These are phyloP conservation scores for Hucho hucho DNA, from an alignment of 2,113 vertebrate genomes.

Conservation along the genomic window DNA sequence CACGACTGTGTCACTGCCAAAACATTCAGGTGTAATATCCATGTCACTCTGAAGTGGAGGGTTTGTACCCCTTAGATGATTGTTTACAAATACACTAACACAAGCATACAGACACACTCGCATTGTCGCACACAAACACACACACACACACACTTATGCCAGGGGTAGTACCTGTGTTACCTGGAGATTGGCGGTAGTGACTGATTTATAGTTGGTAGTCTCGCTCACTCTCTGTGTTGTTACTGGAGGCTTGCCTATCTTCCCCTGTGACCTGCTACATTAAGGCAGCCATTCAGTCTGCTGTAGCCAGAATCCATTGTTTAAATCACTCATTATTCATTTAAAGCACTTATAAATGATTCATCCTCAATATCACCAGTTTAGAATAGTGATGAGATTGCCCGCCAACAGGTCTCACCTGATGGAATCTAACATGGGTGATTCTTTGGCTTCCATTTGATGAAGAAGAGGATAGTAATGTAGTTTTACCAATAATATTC, in stretches of 20 bases:
- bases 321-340: constrained; percentile 67
- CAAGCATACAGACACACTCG: no score
- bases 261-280: constrained; percentile 73
- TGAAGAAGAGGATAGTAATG: background rate
- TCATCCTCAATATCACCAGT: background rate
- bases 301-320: constrained; percentile 53
- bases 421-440: background rate
- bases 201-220: constrained; percentile 72
- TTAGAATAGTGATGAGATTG: background rate
- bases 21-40: constrained; percentile 72
- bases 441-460: background rate
- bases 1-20: constrained; percentile 60
- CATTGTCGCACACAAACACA: constrained; percentile 17
- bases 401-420: no score
- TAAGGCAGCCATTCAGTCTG: constrained; percentile 67
- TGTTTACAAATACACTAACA: constrained; percentile 57
- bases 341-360: constrained; percentile 26
- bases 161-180: constrained; percentile 68
- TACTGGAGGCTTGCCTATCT: constrained; percentile 76
- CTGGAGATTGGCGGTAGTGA: constrained; percentile 72
- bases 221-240: constrained; percentile 63
- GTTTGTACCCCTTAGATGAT: constrained; percentile 53
- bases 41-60: constrained; percentile 67
- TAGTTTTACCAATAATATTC: background rate
- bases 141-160: constrained; percentile 55